Percentiles rank a stretch among this genome's conserved stretches.
Conservation (phyloP, 2,888 invertebrate genomes). For the Nesidiocoris tenuis region DNA sequence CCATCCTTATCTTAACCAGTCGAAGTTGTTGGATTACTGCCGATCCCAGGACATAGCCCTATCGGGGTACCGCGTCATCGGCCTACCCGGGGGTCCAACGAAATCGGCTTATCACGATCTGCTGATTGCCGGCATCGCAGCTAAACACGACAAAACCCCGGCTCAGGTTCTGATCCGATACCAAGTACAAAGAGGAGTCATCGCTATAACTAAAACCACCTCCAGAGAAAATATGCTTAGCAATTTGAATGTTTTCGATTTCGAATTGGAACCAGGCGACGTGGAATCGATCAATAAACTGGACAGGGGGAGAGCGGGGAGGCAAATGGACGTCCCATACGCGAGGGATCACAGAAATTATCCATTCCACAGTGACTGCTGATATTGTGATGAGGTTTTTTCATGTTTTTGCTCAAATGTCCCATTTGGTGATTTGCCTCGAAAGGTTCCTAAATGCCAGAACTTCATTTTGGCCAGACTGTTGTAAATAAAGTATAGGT, state of each 20-base stretch:
- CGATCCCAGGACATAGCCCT: slow-evolving; percentile 55
- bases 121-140: slow-evolving; percentile 63
- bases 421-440: no score
- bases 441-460: no score
- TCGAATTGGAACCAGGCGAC: slow-evolving; percentile 47
- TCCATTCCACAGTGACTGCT: slow-evolving; percentile 20
- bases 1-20: slow-evolving; percentile 57
- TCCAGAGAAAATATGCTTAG: slow-evolving; percentile 48
- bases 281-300: slow-evolving; percentile 46
- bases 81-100: slow-evolving; percentile 55
- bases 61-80: slow-evolving; percentile 58
- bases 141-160: slow-evolving; percentile 65
- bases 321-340: slow-evolving; percentile 22
- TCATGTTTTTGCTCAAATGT: no score
- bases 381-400: no score
- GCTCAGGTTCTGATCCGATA: slow-evolving; percentile 72
- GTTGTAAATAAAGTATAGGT: no score
- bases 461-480: no score
- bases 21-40: slow-evolving; percentile 56
- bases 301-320: slow-evolving; percentile 42
- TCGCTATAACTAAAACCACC: slow-evolving; percentile 50
- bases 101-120: slow-evolving; percentile 55
- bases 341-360: slow-evolving; percentile 30
- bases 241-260: slow-evolving; percentile 50
- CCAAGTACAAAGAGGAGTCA: slow-evolving; percentile 56